phyloP scores from a whole-genome alignment of 2,797 vertebrate species.

The Anguilla anguilla region DNA sequence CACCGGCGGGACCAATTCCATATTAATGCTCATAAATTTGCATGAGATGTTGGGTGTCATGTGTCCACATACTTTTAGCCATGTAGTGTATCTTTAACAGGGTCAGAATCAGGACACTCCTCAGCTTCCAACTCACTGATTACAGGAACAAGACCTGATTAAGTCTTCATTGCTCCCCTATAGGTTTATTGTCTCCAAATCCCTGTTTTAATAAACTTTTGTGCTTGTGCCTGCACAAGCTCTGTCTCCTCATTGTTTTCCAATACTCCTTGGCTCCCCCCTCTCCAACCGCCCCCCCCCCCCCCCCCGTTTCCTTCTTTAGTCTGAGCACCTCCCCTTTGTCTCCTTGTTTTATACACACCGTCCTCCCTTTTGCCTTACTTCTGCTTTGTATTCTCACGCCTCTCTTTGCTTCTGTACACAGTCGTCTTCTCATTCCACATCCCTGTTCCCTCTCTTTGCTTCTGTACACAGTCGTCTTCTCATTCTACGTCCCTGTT shows the following conservation, averaged over 20 bases:
- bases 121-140: slow-evolving; percentile 9
- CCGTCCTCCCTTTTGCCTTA: background rate
- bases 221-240: background rate
- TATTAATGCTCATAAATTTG: too few relatives aligned
- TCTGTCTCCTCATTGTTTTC: background rate
- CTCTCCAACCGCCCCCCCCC: too few relatives aligned
- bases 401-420: background rate
- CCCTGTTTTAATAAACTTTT: slow-evolving; percentile 11
- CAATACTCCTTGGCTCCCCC: background rate
- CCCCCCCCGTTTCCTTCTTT: background rate
- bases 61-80: too few relatives aligned
- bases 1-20: too few relatives aligned
- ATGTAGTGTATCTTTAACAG: slow-evolving; percentile 7
- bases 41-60: too few relatives aligned
- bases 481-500: background rate
- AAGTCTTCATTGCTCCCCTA: background rate
- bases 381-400: background rate
- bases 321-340: background rate
- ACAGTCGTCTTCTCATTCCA: background rate
- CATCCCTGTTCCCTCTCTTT: background rate
- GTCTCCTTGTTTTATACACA: background rate
- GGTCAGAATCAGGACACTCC: slow-evolving; percentile 23
- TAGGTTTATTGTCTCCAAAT: slow-evolving; percentile 15
- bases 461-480: background rate
- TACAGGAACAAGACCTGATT: background rate